These are phyloP conservation scores for Pygoscelis adeliae DNA, from an alignment of 2,113 vertebrate genomes.

Conservation along the genomic window DNA sequence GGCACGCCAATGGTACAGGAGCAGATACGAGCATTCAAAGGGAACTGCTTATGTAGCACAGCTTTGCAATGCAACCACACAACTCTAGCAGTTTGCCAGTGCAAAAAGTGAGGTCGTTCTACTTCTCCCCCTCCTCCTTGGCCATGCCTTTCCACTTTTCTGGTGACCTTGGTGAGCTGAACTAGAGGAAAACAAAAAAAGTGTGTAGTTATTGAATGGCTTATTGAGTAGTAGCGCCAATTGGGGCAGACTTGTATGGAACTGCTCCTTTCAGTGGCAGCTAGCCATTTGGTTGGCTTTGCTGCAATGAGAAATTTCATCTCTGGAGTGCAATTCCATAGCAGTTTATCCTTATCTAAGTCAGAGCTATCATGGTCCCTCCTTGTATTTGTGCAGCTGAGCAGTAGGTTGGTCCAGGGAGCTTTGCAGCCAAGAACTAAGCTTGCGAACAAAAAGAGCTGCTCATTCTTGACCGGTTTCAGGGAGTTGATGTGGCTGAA, in stretches of 20 bases:
- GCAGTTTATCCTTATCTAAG: background rate
- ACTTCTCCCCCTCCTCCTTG: background rate
- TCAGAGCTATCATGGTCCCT: background rate
- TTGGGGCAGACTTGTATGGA: background rate
- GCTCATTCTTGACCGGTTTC: background rate
- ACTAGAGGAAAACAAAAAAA: background rate
- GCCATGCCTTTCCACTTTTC: background rate
- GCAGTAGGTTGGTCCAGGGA: background rate
- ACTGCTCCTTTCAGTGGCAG: background rate
- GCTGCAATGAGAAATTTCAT: background rate
- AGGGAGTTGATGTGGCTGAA: background rate
- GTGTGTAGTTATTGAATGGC: background rate
- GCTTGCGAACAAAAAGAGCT: background rate
- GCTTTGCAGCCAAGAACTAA: constrained; percentile 1
- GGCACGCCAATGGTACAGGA: background rate
- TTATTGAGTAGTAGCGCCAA: background rate
- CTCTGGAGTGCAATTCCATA: background rate
- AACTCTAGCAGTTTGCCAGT: background rate
- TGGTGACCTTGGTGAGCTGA: background rate
- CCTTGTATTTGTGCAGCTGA: constrained; percentile 10
- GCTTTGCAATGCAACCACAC: background rate
- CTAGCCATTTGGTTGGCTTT: background rate
- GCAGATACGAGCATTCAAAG: background rate
- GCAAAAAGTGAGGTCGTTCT: background rate
- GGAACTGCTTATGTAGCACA: background rate